Base-by-base conservation (phyloP, 1,140 invertebrate genomes). In the Pogonomyrmex barbatus region DNA sequence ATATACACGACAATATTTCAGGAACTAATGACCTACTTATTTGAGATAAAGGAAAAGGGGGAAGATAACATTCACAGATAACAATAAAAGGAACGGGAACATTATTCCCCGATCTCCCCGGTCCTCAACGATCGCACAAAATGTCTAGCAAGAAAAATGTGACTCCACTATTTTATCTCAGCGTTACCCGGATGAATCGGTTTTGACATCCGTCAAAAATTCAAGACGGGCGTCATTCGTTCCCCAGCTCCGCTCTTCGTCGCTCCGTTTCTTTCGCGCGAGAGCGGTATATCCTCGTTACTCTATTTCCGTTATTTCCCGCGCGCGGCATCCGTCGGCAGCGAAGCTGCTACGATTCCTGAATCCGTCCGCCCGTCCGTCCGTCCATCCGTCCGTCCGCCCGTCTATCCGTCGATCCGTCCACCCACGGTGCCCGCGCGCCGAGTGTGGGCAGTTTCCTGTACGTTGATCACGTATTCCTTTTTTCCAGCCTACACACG, bases 401-500 rank as follows among this genome's bases (percentile, higher is more conserved):
- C 76, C 78, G 89, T 88, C 81, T 76, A 70, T 87, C 70, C 62
- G 79, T 91, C 83, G 58, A 63, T 87, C 75, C 76, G 73, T 92
- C 91, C 87, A 81, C 90, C 91, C 89, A 93, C 93, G 90, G 30
- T 82, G 79, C 89, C 89, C 86, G 86, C 73, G 77, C 91, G 86
- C 86, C 88, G 88, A 91, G 92, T 92, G 93, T 93, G 88, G 93
- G 92, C 88, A 85, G 91, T 90, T 93, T 93, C 92, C 92, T 93
- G 93, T 88, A 91, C 89, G 90, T 92, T 90, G 91, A 90, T 93
- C 92, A 92, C 91, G 91, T 91, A 92, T 92, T 89, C 89, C 84
- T 84, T 90, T 91, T 90, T 89, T 88, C 84, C 89, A 86, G 85
- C 88, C 79, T 90, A 90, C 84, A 91, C 89, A 87, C 90, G 89